phyloP scores from a whole-genome alignment of 2,797 vertebrate species.

The Coilia nasus region DNA sequence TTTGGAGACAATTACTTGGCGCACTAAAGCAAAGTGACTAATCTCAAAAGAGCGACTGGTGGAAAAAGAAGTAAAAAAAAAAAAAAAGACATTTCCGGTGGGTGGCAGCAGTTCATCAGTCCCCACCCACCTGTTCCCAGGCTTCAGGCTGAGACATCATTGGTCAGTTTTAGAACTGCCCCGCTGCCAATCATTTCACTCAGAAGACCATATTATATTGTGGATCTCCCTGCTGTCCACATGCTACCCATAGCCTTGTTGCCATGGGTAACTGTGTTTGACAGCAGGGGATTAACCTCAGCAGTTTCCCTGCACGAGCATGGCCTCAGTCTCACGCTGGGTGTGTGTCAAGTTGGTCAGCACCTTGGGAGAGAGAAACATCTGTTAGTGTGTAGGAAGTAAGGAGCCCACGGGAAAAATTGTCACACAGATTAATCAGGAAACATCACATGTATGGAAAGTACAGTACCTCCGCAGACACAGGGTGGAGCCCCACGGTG shows the following conservation, averaged over 20 bases:
- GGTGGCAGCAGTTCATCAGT: slow-evolving; percentile 66
- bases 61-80: too few relatives aligned
- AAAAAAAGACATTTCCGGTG: neutral
- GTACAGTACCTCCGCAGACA: slow-evolving; percentile 80
- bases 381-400: neutral
- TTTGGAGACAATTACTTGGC: neutral
- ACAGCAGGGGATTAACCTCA: slow-evolving; percentile 83
- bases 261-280: slow-evolving; percentile 56
- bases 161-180: slow-evolving; percentile 62
- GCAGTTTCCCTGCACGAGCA: slow-evolving; percentile 72
- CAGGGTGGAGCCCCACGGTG: slow-evolving; percentile 78
- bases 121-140: slow-evolving; percentile 71
- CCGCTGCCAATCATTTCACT: slow-evolving; percentile 55
- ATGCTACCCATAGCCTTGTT: slow-evolving; percentile 54
- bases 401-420: too few relatives aligned
- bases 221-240: slow-evolving; percentile 37
- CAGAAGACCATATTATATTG: neutral
- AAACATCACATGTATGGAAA: too few relatives aligned
- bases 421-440: too few relatives aligned
- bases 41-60: neutral
- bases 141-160: slow-evolving; percentile 79
- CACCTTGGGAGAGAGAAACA: slow-evolving; percentile 60
- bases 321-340: slow-evolving; percentile 70
- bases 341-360: slow-evolving; percentile 79
- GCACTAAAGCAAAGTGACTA: neutral